These are phyloP conservation scores for Astreopora myriophthalma DNA, from an alignment of 64 coral and sea anemone species.

Conservation along the genomic window DNA sequence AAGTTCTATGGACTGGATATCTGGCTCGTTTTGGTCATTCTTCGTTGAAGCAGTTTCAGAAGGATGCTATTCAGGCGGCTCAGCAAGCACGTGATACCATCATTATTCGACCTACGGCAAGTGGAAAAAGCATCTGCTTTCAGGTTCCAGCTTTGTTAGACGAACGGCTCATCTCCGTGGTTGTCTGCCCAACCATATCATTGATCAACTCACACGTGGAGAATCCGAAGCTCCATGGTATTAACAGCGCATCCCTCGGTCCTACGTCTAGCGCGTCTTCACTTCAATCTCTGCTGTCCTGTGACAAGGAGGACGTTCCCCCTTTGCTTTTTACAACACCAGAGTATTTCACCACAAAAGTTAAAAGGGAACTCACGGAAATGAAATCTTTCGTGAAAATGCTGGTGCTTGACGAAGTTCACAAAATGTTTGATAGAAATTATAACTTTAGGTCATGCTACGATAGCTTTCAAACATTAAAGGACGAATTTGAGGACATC, in stretches of 20 bases:
- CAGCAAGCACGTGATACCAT: not conserved
- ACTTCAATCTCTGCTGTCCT: not conserved
- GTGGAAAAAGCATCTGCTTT: no score
- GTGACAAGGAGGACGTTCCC: not conserved
- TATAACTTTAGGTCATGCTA: slow-evolving; percentile 14
- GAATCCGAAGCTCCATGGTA: not conserved
- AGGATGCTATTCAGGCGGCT: slow-evolving; percentile 16
- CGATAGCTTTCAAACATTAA: not conserved
- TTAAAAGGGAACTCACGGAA: not conserved
- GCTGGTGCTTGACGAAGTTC: slow-evolving; percentile 40
- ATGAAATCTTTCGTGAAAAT: not conserved
- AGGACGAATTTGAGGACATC: not conserved
- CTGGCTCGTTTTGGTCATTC: slow-evolving; percentile 8
- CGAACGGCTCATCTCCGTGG: no score
- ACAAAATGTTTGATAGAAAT: slow-evolving; percentile 67
- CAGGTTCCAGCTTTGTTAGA: no score
- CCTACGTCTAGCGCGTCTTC: not conserved
- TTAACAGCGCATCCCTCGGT: not conserved
- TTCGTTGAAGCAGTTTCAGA: not conserved
- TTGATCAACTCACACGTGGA: not conserved
- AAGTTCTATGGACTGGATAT: not conserved
- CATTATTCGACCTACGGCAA: slow-evolving; percentile 18
- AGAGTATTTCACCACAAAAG: slow-evolving; percentile 17
- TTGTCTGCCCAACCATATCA: slow-evolving; percentile 21
- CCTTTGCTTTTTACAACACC: slow-evolving; percentile 23